Evolutionary conservation across 2,113 vertebrate genomes (phyloP).

Genomic region (Cygnus atratus): DNA sequence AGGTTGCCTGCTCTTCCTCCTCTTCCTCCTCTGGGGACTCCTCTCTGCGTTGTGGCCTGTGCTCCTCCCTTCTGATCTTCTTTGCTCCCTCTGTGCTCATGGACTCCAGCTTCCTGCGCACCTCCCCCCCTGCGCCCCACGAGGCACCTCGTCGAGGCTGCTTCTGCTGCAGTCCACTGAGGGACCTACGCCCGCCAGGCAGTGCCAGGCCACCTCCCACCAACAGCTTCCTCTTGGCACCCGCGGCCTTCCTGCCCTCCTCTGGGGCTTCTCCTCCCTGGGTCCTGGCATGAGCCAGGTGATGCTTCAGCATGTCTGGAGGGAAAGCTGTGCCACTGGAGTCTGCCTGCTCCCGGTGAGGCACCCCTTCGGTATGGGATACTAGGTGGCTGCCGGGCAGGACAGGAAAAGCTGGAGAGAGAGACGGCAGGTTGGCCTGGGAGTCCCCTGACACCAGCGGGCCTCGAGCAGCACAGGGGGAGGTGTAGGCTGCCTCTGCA

Average conservation of each 20-base stretch:
- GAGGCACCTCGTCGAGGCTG: background rate
- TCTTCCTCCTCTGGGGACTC: background rate
- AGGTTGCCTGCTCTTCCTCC: background rate
- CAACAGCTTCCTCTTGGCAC: slow-evolving; percentile 21
- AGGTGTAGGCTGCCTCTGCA: accelerated
- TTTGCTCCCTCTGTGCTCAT: accelerated
- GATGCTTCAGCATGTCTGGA: accelerated
- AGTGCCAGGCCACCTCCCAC: background rate
- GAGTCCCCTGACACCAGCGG: accelerated
- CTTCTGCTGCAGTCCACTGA: background rate
- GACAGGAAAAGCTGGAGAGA: background rate
- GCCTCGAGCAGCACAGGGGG: accelerated
- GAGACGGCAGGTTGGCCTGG: accelerated
- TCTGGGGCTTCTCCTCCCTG: background rate
- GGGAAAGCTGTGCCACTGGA: background rate
- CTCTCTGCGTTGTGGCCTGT: accelerated
- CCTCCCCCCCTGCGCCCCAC: accelerated
- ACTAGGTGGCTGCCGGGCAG: background rate
- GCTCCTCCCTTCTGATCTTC: slow-evolving; percentile 26
- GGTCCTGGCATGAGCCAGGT: background rate
- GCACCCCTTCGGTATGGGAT: accelerated
- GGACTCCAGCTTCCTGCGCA: accelerated
- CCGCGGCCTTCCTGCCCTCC: background rate
- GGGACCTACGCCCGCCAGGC: too few relatives aligned
- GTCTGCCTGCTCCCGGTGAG: background rate